Evolutionary conservation across 2,888 invertebrate genomes (phyloP), one percentile per base, ranked within the genome.

Genomic region (Caradrina kadenii): DNA sequence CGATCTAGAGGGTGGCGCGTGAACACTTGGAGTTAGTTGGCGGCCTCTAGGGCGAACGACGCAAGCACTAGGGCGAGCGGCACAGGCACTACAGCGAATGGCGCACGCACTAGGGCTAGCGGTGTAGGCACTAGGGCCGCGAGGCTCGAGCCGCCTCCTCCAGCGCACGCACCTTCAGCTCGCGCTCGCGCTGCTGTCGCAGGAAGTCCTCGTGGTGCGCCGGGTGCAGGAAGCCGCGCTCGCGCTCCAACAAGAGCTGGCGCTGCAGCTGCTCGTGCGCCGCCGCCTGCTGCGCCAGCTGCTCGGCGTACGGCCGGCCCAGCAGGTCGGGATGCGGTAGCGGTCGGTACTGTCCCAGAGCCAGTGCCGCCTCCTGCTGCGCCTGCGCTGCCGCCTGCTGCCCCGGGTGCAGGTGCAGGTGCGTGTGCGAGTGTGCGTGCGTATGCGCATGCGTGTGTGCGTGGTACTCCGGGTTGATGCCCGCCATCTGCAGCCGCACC

Each of bases 401-500:
- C 79, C 97, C 97, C 88, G 97, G 97, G 92, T 97, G 97, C 84
- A 97, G 96, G 96, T 98, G 98, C 85, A 98, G 96, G 96, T 98
- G 98, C 85, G 98, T 97, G 96, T 98, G 98, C 88, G 98, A 98
- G 96, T 99, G 98, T 90, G 98, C 98, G 93, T 98, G 98, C 84
- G 98, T 98, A 96, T 98, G 98, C 87, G 98, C 98, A 94, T 98
- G 98, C 85, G 98, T 98, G 96, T 99, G 98, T 89, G 98, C 98
- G 95, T 98, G 98, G 96, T 98, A 98, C 96, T 98, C 98, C 61
- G 98, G 98, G 86, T 97, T 97, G 88, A 98, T 97, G 91, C 98
- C 98, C 86, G 98, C 98, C 98, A 99, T 98, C 96, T 99, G 99
- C 91, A 99, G 96, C 86, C 99, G 98, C 94, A 97, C 98, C 98